These are phyloP conservation scores for Nicator chloris DNA, from an alignment of 2,113 vertebrate genomes.

Conservation along the genomic window DNA sequence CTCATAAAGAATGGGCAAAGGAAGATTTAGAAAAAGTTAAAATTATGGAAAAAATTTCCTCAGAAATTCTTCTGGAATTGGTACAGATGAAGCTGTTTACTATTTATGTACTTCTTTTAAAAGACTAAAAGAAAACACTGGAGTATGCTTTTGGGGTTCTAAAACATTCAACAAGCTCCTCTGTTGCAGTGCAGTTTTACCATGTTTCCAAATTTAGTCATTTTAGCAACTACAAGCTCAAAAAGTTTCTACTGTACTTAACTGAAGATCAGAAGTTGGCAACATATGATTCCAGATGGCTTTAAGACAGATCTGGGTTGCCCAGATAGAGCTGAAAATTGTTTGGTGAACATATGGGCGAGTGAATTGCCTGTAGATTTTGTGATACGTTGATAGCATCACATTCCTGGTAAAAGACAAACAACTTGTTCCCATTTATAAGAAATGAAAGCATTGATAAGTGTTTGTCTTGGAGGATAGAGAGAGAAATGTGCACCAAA, in stretches of 20 bases:
- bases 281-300: not conserved
- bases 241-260: not conserved
- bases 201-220: slow-evolving; percentile 8
- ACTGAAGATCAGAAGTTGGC: slow-evolving; percentile 29
- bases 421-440: not conserved
- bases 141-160: not conserved
- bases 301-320: slow-evolving; percentile 1
- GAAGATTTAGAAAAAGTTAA: not conserved
- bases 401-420: slow-evolving; percentile 22
- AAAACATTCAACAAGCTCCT: not conserved
- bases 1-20: not conserved
- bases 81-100: not conserved
- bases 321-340: not conserved
- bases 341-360: not conserved
- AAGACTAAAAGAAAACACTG: not conserved
- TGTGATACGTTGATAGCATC: not conserved
- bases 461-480: not conserved
- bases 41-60: not conserved
- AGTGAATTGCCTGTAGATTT: not conserved
- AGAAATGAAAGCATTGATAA: not conserved
- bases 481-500: not conserved
- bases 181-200: not conserved
- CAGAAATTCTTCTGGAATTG: not conserved
- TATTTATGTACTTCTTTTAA: not conserved
- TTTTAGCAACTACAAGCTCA: slow-evolving; percentile 7